Evolutionary conservation across 2,888 invertebrate species (phyloP), one percentile per base, ranked within the genome.

Genomic region (Xestia sexstrigata): DNA sequence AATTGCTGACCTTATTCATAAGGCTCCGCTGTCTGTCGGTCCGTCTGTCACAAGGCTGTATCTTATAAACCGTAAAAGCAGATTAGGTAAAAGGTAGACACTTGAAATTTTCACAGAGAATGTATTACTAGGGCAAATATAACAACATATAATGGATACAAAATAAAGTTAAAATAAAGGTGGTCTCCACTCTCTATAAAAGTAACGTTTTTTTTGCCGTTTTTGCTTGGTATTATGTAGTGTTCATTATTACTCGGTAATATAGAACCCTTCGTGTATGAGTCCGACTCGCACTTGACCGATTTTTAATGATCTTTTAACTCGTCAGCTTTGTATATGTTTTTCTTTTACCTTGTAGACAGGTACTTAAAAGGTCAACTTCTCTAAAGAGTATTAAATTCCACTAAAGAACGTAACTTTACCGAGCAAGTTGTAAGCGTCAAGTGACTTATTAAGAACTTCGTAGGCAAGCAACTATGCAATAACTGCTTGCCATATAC

Each of bases 381-480:
- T 45, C 39, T 26, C 17, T 47, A 39, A 47, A 20, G 20, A 60
- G 52, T 55, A 35, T 74, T 60, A 71, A 67, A 74, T 63, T 79
- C 49, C 42, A 26, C 17, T 35, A 49, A 68, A 68, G 55, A 35
- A 62, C 30, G 58, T n/a, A 68, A 84, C n/a, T 65, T 78, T 42
- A 26, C 49, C 13, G 69, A 23, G 26, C 62, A 74, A 80, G 20
- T 47, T 74, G 47, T 65, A 70, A 71, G 67, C 39, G 63, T 60
- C 63, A 60, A 71, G 76, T 60, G 63, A 67, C 68, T 74, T 49
- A 69, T 81, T 81, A 69, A 69, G 47, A 83, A 75, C 60, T 84
- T 84, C 45, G 23, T 15, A 62, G 35, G 49, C 15, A 20, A 68
- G 52, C 42, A 71, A 69, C 60, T 66, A 74, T 30, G 55, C 67